Evolutionary conservation across 2,888 invertebrate genomes (phyloP).

Genomic region (Piscicola geometra): DNA sequence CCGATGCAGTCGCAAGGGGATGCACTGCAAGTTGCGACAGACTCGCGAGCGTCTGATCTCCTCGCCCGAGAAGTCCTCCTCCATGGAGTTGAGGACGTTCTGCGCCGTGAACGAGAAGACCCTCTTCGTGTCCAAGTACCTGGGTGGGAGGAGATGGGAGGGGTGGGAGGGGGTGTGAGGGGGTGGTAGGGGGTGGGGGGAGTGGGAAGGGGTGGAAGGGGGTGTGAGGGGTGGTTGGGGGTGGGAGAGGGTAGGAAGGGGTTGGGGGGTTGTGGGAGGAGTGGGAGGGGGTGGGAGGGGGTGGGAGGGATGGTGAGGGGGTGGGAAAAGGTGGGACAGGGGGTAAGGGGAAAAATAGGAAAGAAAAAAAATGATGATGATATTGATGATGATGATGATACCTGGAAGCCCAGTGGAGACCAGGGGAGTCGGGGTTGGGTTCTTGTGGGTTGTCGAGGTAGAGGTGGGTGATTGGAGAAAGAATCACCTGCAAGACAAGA

Average conservation of each 20-base stretch:
- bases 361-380: too few species aligned
- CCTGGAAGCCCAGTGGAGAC: conserved; percentile 52
- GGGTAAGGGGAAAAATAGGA: too few species aligned
- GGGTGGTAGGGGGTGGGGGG: too few species aligned
- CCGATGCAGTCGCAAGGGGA: conserved; percentile 44
- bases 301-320: too few species aligned
- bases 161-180: too few species aligned
- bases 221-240: too few species aligned
- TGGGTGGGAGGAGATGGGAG: neutral
- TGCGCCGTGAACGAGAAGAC: conserved; percentile 34
- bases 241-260: too few species aligned
- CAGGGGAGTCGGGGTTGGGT: conserved; percentile 48
- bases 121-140: conserved; percentile 46
- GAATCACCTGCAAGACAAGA: conserved; percentile 49
- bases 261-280: too few species aligned
- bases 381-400: too few species aligned
- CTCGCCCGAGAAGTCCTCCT: conserved; percentile 44
- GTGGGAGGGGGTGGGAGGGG: too few species aligned
- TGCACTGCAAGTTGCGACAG: conserved; percentile 42
- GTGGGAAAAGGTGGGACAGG: too few species aligned
- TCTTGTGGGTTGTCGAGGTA: conserved; percentile 49
- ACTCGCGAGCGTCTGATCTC: conserved; percentile 42
- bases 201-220: too few species aligned
- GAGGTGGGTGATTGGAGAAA: conserved; percentile 45
- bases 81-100: conserved; percentile 36